Percentiles rank a stretch among this genome's conserved stretches.
Conservation (phyloP, 2,888 invertebrate species). For the Eristalis arbustorum region DNA sequence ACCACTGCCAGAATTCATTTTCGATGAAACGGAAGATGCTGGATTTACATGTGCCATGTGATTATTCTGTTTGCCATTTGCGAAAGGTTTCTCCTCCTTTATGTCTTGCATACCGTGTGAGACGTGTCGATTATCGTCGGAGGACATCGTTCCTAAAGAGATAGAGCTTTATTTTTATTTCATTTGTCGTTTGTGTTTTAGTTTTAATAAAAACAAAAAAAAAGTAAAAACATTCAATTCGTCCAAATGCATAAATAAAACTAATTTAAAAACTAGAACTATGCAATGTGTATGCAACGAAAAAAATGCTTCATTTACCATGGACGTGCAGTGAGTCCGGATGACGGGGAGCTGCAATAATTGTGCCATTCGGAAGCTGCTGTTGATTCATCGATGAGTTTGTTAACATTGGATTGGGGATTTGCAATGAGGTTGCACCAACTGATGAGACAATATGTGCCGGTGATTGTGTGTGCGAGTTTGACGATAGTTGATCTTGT, state of each 20-base stretch:
- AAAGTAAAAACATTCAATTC: neutral
- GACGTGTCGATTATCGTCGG: slow-evolving; percentile 67
- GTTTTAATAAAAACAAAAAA: neutral
- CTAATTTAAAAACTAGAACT: slow-evolving; percentile 5
- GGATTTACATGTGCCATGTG: slow-evolving; percentile 67
- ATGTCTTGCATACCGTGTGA: slow-evolving; percentile 70
- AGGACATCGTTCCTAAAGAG: slow-evolving; percentile 64
- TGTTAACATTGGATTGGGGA: slow-evolving; percentile 74
- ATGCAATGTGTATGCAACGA: slow-evolving; percentile 20
- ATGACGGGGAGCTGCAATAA: slow-evolving; percentile 73
- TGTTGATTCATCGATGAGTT: slow-evolving; percentile 73
- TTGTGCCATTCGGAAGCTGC: slow-evolving; percentile 74
- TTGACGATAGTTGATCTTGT: slow-evolving; percentile 57
- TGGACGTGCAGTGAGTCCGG: slow-evolving; percentile 71
- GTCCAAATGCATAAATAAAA: neutral
- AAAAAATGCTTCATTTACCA: slow-evolving; percentile 59
- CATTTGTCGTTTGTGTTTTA: slow-evolving; percentile 25
- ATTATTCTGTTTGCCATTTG: slow-evolving; percentile 71
- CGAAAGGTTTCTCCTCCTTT: slow-evolving; percentile 74
- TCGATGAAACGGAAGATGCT: slow-evolving; percentile 62
- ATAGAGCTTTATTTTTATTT: slow-evolving; percentile 61
- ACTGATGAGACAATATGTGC: slow-evolving; percentile 66
- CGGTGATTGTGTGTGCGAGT: slow-evolving; percentile 66
- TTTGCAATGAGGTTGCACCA: slow-evolving; percentile 73
- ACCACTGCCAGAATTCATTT: slow-evolving; percentile 71